Evolutionary conservation across 1,140 invertebrate species (phyloP), one percentile per base, ranked within the genome.

Genomic region (Dendrolimus punctatus): DNA sequence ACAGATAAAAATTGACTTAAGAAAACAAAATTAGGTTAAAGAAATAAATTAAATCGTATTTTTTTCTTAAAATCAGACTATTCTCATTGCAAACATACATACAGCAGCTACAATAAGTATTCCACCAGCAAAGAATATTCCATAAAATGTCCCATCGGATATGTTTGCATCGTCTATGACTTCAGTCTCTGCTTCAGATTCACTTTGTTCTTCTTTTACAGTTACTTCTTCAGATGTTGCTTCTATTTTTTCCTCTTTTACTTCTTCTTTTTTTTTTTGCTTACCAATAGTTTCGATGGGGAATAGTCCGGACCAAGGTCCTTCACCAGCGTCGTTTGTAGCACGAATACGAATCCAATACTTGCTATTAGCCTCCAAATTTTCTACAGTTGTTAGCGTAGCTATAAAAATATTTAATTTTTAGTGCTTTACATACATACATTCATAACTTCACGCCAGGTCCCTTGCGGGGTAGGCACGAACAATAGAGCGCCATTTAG

Each of bases 121-220:
- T 4, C 72, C 73, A 41, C 63, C 76, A 0, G 62, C 64, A 46
- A 81, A 81, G 44, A 84, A 73, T 40, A 81, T 56, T 6, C 76
- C 78, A 46, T 80, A 81, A 41, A 80, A 73, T 6, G 60, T 65
- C n/a, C 57, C 51, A 41, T 74, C 65, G 1, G 58, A 8, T 38
- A 8, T 49, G 38, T 39, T 39, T 40, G 49, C 55, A 10, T 6
- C 37, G 2, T 37, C 46, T 5, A 49, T 51, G 10, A 23, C 40
- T 47, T 55, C 48, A 8, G 62, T 52, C 45, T 55, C 38, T 43
- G 55, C 56, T 45, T 39, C 8, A 1, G 41, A 38, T 58, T 69
- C 58, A 50, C 48, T 50, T 51, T 23, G 23, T 23, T 23, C 23
- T 23, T 23, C 23, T 23, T 23, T 3, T 23, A 2, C 39, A 36